Evolutionary conservation across 2,888 invertebrate species (phyloP), one percentile per base, ranked within the genome.

Genomic region (Tachina fera): DNA sequence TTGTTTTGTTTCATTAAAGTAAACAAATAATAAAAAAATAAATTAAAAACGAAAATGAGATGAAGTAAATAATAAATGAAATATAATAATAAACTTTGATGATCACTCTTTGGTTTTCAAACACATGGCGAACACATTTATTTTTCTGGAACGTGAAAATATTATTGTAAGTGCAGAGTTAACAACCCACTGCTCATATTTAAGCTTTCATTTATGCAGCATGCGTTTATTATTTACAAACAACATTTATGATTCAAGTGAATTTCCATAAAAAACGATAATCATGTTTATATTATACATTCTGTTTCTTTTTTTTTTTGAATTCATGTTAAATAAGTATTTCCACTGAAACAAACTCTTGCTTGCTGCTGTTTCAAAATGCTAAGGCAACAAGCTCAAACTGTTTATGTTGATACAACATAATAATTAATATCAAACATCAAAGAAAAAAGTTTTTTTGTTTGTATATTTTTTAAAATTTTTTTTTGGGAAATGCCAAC

Each of bases 101-200:
- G 77, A 72, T 60, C 81, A 68, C 75, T 81, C 19, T 13, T 60
- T 11, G 8, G 49, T 49, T 45, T 81, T 41, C 5, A 39, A 75
- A 86, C 86, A 86, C 79, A 83, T 86, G 86, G 58, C 61, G 67
- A 86, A 83, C 86, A 86, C 83, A 86, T 86, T 86, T 84, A 19
- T n/a, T 5, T 43, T 31, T 39, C 22, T n/a, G 53, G 31, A 60
- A 74, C 13, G 31, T 14, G 22, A 51, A 67, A 51, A 47, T 19
- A 41, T 19, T 63, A n/a, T 41, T 74, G 49, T 10, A 14, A 74
- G 39, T 51, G 72, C 47, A 16, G 13, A n/a, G 45, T 13, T 47
- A 47, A 31, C 60, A 60, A 1, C 53, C 41, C 58, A 67, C 16
- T 61, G 47, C 13, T 19, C 51, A 31, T 63, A 19, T 43, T 53